A percentile compares a stretch with the other conserved stretches of the same genome.
Conservation (phyloP, 2,888 invertebrate genomes). For the Eupithecia pulchellata region DNA sequence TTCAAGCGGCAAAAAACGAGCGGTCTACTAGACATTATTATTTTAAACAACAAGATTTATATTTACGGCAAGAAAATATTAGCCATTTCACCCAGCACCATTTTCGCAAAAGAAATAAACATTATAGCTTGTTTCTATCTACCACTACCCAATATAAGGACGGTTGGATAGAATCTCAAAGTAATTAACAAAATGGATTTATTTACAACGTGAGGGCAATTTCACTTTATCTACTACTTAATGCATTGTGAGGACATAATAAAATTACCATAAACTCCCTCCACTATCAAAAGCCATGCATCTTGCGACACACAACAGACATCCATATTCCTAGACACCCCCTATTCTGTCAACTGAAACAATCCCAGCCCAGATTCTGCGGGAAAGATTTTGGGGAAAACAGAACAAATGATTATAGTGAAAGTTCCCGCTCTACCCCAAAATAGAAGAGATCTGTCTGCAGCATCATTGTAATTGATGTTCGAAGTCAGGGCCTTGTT, state of each 20-base stretch:
- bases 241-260: conserved; percentile 42
- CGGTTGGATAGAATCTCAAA: neutral
- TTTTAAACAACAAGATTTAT: neutral
- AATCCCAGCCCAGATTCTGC: conserved; percentile 20
- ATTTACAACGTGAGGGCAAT: conserved; percentile 8
- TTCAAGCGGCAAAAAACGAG: conserved; percentile 43
- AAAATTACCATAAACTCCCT: conserved; percentile 46
- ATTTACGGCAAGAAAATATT: neutral
- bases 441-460: neutral
- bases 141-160: neutral
- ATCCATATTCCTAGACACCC: conserved; percentile 37
- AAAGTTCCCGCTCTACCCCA: neutral
- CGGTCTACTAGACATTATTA: conserved; percentile 5
- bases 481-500: conserved; percentile 49
- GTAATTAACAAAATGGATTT: conserved; percentile 18
- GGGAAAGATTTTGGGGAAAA: neutral
- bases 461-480: neutral
- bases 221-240: conserved; percentile 20
- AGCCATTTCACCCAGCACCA: neutral
- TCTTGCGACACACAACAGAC: conserved; percentile 69
- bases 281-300: conserved; percentile 68
- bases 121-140: neutral
- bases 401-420: neutral
- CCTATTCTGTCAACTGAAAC: conserved; percentile 34
- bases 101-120: neutral